Conservation (phyloP, 1,140 invertebrate genomes). For the Pogonomyrmex barbatus region DNA sequence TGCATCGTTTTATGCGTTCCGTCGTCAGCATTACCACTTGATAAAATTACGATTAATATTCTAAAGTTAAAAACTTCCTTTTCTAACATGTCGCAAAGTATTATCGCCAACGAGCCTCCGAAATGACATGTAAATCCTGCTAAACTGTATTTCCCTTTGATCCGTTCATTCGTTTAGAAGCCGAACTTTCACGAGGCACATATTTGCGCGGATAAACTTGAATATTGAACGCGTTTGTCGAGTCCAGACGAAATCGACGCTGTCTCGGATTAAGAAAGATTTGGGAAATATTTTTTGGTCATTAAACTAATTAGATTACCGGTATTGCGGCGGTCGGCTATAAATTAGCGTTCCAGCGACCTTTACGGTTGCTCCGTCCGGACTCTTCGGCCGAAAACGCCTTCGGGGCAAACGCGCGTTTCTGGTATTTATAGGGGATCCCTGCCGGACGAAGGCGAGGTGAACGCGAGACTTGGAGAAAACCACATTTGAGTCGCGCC, state of each 20-base stretch:
- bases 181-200: slow-evolving; percentile 24
- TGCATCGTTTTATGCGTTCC: background rate
- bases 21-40: background rate
- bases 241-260: background rate
- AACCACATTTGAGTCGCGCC: slow-evolving; percentile 1
- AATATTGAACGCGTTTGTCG: background rate
- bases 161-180: background rate
- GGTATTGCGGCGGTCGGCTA: slow-evolving; percentile 65
- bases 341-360: slow-evolving; percentile 64
- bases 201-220: slow-evolving; percentile 42
- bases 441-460: slow-evolving; percentile 19
- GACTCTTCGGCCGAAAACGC: slow-evolving; percentile 47
- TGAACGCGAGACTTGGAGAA: slow-evolving; percentile 20
- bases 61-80: background rate
- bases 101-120: background rate
- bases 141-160: background rate
- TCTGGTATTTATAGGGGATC: slow-evolving; percentile 59
- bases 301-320: slow-evolving; percentile 71
- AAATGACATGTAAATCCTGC: background rate
- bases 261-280: slow-evolving; percentile 62
- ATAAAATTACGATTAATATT: background rate
- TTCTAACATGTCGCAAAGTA: background rate
- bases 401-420: slow-evolving; percentile 47
- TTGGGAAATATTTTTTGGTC: slow-evolving; percentile 68
- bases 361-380: slow-evolving; percentile 58